Base-by-base conservation (phyloP, 2,888 invertebrate genomes). In the Eilema caniola region DNA sequence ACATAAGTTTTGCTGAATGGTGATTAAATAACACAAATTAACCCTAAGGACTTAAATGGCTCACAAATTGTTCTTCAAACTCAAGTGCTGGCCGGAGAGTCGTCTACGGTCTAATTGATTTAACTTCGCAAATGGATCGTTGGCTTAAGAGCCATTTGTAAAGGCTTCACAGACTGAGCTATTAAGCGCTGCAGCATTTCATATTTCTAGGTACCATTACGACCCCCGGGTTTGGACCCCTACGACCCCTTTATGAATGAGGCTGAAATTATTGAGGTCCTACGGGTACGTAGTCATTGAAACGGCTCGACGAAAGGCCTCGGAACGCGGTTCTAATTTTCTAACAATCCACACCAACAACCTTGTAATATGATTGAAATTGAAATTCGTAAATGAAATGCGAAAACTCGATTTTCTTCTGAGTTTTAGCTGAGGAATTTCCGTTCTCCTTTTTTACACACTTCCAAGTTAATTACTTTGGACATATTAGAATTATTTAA, bases 91-190 rank as follows among this genome's bases (percentile, higher is more conserved):
- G 37, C 28, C 62, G 24, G 37, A 60, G 41, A 64, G 47, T 41
- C 63, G 33, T 37, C 31, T 33, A 33, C 33, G 33, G 63, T 31
- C 53, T 69, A 69, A 69, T 69, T 69, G 64, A 63, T 70, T 77
- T 64, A 72, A 72, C 70, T 71, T 70, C 74, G 75, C 78, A 78
- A 78, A 72, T 63, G 72, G 67, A 67, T 66, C 72, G 57, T 41
- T 56, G 76, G 70, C 75, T 80, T 70, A 69, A 69, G 63, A 67
- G 71, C 66, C 65, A 70, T 72, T 59, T 62, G 47, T 47, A 62
- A 61, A 63, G 64, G 60, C 53, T 31, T 69, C 65, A 67, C 12
- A 62, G 64, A n/a, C 61, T 69, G 47, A 72, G 59, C 63, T 41
- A 64, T 64, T 64, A 28, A 59, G 41, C 60, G 62, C 53, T 57